phyloP scores from a whole-genome alignment of 2,797 vertebrate genomes.

The Nannoperca obscura region DNA sequence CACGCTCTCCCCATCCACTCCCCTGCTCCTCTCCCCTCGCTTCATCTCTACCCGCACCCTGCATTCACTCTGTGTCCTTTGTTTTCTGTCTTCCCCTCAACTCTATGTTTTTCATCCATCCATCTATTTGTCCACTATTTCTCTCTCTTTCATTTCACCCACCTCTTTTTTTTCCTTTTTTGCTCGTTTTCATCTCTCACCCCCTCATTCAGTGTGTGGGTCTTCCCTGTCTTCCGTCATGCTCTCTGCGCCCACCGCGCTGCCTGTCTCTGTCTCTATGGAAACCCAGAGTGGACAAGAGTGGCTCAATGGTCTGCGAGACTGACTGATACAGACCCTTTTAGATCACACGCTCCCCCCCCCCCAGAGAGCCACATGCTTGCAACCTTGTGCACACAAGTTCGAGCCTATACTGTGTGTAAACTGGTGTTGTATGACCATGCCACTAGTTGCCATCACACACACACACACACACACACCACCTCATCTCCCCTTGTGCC shows the following conservation, averaged over 20 bases:
- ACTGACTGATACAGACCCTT: slow-evolving; percentile 73
- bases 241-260: slow-evolving; percentile 66
- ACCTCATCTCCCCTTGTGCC: slow-evolving; percentile 7
- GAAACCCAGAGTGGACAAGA: slow-evolving; percentile 81
- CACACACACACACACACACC: neutral
- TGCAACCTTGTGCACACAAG: slow-evolving; percentile 24
- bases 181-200: slow-evolving; percentile 59
- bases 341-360: slow-evolving; percentile 67
- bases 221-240: slow-evolving; percentile 78
- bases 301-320: slow-evolving; percentile 76
- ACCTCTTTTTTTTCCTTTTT: slow-evolving; percentile 8
- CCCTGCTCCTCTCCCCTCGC: slow-evolving; percentile 47
- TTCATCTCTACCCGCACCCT: slow-evolving; percentile 39
- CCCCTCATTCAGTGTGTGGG: slow-evolving; percentile 74
- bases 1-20: slow-evolving; percentile 68
- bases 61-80: slow-evolving; percentile 2
- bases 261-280: slow-evolving; percentile 81
- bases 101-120: slow-evolving; percentile 38
- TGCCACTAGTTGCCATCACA: slow-evolving; percentile 34
- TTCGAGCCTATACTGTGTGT: slow-evolving; percentile 29
- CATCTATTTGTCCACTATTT: slow-evolving; percentile 20
- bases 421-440: slow-evolving; percentile 38
- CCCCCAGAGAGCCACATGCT: slow-evolving; percentile 36
- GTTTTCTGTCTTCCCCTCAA: slow-evolving; percentile 31
- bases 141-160: slow-evolving; percentile 38